Evolutionary conservation across 2,888 invertebrate species (phyloP), one percentile per base, ranked within the genome.

Genomic region (Drosophila mimica): DNA sequence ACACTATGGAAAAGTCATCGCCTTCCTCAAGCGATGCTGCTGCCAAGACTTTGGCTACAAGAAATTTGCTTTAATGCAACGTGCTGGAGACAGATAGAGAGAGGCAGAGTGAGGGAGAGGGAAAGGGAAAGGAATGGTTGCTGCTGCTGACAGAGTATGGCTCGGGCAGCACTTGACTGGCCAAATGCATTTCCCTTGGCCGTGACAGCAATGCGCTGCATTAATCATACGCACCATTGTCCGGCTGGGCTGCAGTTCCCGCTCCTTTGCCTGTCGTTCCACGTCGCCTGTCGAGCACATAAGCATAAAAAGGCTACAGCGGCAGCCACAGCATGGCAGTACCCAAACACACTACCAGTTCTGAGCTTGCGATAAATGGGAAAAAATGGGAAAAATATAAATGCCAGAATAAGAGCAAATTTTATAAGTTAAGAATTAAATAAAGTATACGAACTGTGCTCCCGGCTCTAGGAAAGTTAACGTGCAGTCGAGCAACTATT

Each of bases 371-470:
- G 20, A 48, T 6, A 59, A 25, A 7, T 17, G 6, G 9, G 28
- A 1, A 30, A n/a, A n/a, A n/a, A n/a, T n/a, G 25, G 25, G 25
- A 25, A 11, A 28, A 13, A 56, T 36, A 36, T 49, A 30, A 36
- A 60, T 25, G 43, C 58, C 17, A 34, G 59, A 46, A 63, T 38
- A 59, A 68, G 51, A 67, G 73, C 59, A 77, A 82, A 78, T 63
- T 80, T 82, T 78, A 74, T 64, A 83, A 82, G 81, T 81, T 81
- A 81, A 74, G 80, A 82, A 82, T 83, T 81, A 81, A 81, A 81
- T 83, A 69, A 78, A 83, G 82, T 56, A n/a, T 83, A 76, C 70
- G 70, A 63, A 60, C 51, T 70, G 66, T 69, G 70, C 73, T 82
- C 53, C 73, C 65, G 81, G 78, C 74, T 61, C 68, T 72, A 72